Percentiles rank a stretch among this genome's conserved stretches.
phyloP scores from a whole-genome alignment of 2,797 vertebrate species.

The Phataginus tetradactyla region DNA sequence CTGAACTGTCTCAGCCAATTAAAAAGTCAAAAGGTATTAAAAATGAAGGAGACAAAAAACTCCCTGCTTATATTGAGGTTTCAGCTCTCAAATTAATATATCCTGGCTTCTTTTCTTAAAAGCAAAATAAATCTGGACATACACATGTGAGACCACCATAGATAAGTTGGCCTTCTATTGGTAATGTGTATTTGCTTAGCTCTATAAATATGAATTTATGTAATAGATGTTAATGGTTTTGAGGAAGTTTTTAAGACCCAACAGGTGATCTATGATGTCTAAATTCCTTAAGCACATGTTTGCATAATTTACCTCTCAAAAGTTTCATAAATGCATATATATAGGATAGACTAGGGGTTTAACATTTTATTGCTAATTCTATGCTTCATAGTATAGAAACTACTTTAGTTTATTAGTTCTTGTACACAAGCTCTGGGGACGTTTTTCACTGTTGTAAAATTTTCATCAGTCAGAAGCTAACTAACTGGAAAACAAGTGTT shows the following conservation, averaged over 20 bases:
- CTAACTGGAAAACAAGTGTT: slow-evolving; percentile 56
- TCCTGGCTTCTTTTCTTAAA: slow-evolving; percentile 14
- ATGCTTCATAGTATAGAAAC: slow-evolving; percentile 39
- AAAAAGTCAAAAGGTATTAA: slow-evolving; percentile 43
- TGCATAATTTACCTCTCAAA: slow-evolving; percentile 67
- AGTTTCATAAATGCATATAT: slow-evolving; percentile 5
- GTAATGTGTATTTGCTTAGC: slow-evolving; percentile 70
- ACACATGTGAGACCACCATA: background rate
- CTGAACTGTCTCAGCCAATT: slow-evolving; percentile 48
- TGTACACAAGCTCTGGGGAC: background rate
- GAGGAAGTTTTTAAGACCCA: slow-evolving; percentile 46
- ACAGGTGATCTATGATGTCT: background rate
- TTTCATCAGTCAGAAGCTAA: slow-evolving; percentile 45
- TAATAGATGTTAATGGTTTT: slow-evolving; percentile 59
- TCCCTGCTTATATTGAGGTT: background rate
- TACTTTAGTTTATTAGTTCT: slow-evolving; percentile 42
- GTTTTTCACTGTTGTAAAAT: slow-evolving; percentile 21
- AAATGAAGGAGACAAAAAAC: slow-evolving; percentile 14
- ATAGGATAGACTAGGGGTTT: background rate
- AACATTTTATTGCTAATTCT: slow-evolving; percentile 56
- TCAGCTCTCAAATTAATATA: slow-evolving; percentile 39
- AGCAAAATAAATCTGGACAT: slow-evolving; percentile 42
- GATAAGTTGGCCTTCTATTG: slow-evolving; percentile 10
- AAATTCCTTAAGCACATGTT: slow-evolving; percentile 47
- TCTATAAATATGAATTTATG: slow-evolving; percentile 42